Conservation (phyloP, 2,888 invertebrate species). For the Ceramica pisi region DNA sequence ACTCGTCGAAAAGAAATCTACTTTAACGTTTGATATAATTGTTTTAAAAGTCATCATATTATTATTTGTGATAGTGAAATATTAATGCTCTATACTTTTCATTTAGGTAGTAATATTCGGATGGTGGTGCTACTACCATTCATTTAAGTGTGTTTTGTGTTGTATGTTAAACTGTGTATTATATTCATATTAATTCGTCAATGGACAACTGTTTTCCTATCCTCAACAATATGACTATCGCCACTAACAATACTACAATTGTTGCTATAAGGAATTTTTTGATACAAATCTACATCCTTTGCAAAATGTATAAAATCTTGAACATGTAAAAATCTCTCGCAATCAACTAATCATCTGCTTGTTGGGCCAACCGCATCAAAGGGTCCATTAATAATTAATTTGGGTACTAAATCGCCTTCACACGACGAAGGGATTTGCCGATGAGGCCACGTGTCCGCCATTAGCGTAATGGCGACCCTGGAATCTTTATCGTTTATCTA, state of each 20-base stretch:
- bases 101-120: neutral
- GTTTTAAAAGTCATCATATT: neutral
- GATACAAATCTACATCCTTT: neutral
- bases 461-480: slow-evolving; percentile 86
- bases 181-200: neutral
- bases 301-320: slow-evolving; percentile 31
- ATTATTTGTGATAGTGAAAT: neutral
- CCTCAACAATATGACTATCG: neutral
- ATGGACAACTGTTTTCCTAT: slow-evolving; percentile 21
- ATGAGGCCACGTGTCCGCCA: slow-evolving; percentile 86
- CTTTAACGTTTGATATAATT: too few species aligned
- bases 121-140: neutral
- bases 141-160: neutral
- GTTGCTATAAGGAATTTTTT: neutral
- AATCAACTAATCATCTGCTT: slow-evolving; percentile 86
- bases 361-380: slow-evolving; percentile 82
- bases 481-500: slow-evolving; percentile 80
- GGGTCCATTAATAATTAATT: slow-evolving; percentile 89
- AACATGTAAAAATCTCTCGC: slow-evolving; percentile 77
- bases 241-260: too few species aligned
- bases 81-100: neutral
- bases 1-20: too few species aligned
- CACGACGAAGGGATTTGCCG: slow-evolving; percentile 87
- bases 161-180: neutral
- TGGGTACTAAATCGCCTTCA: slow-evolving; percentile 88